Evolutionary conservation across 2,113 vertebrate genomes (phyloP).

Genomic region (Clinocottus analis): DNA sequence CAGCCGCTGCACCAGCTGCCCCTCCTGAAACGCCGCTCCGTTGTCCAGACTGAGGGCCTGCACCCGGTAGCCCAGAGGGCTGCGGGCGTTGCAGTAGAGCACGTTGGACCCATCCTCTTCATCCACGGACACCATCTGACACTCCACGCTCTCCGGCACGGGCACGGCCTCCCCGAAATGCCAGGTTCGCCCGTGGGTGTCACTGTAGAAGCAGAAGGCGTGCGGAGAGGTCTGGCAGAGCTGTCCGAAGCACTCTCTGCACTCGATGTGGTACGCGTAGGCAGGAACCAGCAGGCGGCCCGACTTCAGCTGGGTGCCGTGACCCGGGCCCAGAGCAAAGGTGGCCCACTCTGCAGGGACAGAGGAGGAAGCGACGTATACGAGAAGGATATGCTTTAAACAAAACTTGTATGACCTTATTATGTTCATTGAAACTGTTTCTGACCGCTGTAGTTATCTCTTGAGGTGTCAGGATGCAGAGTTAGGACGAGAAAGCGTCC

Average conservation of each 20-base stretch:
- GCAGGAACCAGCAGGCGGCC: conserved; percentile 93
- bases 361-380: not conserved
- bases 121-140: conserved; percentile 92
- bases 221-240: conserved; percentile 90
- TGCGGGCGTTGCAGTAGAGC: conserved; percentile 94
- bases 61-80: conserved; percentile 89
- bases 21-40: conserved; percentile 86
- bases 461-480: no score
- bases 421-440: not conserved
- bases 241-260: conserved; percentile 89
- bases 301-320: conserved; percentile 91
- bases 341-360: conserved; percentile 92
- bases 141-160: conserved; percentile 90
- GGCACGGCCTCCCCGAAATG: conserved; percentile 87
- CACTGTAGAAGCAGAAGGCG: conserved; percentile 92
- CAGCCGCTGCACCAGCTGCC: conserved; percentile 88
- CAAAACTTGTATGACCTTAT: not conserved
- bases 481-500: not conserved
- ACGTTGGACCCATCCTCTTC: conserved; percentile 85
- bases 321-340: conserved; percentile 92
- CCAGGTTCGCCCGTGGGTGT: conserved; percentile 91
- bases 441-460: not conserved
- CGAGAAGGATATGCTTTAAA: not conserved
- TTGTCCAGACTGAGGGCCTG: conserved; percentile 90
- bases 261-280: conserved; percentile 92